A percentile compares a stretch with the other conserved stretches of the same genome.
phyloP scores from a whole-genome alignment of 2,113 vertebrate genomes.

The Rhombomys opimus region DNA sequence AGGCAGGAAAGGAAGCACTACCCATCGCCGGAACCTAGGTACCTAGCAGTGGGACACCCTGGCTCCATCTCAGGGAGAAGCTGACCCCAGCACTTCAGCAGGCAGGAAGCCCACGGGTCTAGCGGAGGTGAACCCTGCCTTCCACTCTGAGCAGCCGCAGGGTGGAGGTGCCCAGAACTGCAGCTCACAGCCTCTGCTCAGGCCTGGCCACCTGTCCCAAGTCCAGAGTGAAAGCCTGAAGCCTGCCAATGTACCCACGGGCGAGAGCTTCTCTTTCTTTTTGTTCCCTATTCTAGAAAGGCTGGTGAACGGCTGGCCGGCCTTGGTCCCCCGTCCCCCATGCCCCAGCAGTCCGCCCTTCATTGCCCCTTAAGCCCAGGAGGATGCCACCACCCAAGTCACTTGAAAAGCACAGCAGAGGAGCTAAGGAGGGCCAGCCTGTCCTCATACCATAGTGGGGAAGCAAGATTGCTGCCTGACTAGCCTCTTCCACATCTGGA shows the following conservation, averaged over 20 bases:
- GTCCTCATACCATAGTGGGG: neutral
- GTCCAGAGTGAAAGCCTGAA: slow-evolving; percentile 66
- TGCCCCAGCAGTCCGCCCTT: neutral
- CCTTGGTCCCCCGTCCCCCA: neutral
- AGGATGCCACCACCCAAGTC: slow-evolving; percentile 63
- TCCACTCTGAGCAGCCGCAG: neutral
- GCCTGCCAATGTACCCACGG: slow-evolving; percentile 56
- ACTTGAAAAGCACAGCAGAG: slow-evolving; percentile 14
- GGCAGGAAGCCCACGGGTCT: neutral
- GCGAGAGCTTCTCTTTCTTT: neutral
- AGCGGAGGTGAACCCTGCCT: neutral
- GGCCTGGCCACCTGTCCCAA: slow-evolving; percentile 72
- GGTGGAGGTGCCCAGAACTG: neutral
- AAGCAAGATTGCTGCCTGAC: neutral
- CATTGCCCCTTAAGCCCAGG: neutral
- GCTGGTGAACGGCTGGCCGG: neutral
- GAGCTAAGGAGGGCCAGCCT: neutral
- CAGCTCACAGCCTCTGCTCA: slow-evolving; percentile 69
- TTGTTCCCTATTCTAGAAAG: slow-evolving; percentile 10
- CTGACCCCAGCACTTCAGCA: neutral
- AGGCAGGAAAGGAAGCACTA: neutral
- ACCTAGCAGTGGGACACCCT: neutral
- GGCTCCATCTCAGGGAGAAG: neutral
- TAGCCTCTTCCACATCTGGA: neutral
- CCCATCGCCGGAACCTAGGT: slow-evolving; percentile 8